Conservation (phyloP, 2,888 invertebrate species). For the Neria commutata region DNA sequence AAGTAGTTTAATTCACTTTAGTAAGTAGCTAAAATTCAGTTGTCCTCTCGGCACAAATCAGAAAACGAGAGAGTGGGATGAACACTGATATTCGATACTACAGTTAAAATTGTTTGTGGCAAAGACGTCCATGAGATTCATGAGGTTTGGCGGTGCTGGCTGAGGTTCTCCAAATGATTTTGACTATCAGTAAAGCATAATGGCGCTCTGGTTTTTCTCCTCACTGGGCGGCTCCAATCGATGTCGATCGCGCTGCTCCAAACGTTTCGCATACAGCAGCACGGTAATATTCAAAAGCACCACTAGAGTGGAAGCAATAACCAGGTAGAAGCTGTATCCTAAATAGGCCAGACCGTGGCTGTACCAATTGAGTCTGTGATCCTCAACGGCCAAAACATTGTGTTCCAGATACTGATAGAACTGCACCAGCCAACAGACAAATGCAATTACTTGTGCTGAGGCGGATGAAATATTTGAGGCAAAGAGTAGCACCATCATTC, state of each 20-base stretch:
- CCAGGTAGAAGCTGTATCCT: conserved; percentile 82
- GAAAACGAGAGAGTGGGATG: background rate
- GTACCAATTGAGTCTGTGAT: conserved; percentile 80
- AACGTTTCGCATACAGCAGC: conserved; percentile 49
- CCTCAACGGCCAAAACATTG: conserved; percentile 82
- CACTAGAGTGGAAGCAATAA: conserved; percentile 56
- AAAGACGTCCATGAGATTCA: too few species aligned
- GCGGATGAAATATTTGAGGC: conserved; percentile 66
- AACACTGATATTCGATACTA: background rate
- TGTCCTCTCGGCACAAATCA: too few species aligned
- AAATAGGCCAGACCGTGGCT: conserved; percentile 81
- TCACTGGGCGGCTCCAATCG: conserved; percentile 54
- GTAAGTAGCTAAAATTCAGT: too few species aligned
- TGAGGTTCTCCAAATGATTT: conserved; percentile 31
- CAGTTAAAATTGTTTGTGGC: too few species aligned
- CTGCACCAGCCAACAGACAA: conserved; percentile 83
- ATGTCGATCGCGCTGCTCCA: conserved; percentile 49
- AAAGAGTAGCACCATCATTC: conserved; percentile 56
- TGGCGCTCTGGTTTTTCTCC: conserved; percentile 59
- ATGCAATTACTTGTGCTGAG: conserved; percentile 74
- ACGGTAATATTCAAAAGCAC: conserved; percentile 55
- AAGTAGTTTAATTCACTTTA: too few species aligned
- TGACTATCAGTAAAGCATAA: conserved; percentile 60
- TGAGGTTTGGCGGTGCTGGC: conserved; percentile 1
- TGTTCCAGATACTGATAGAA: conserved; percentile 80